Evolutionary conservation across 2,888 invertebrate species (phyloP), one percentile per base, ranked within the genome.

Genomic region (Epinotia ramella): DNA sequence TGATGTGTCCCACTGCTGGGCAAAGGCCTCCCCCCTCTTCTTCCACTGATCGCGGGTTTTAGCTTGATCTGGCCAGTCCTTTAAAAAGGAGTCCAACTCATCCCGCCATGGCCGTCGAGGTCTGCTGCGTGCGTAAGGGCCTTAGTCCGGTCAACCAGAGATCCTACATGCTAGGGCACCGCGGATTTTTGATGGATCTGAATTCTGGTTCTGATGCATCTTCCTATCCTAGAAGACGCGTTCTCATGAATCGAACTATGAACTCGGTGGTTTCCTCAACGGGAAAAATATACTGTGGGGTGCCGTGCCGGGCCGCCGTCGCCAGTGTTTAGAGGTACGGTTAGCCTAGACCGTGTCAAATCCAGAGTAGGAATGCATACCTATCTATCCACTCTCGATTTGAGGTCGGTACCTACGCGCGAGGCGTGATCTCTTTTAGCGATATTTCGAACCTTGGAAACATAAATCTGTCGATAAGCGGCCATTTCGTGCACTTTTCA

Each of bases 391-490:
- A 9, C 40, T 40, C 40, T 40, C 9, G 33, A 44, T 16, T 46
- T 66, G 56, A 76, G 76, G 76, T 72, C 76, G 57, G 16, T 63
- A 62, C n/a, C n/a, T n/a, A n/a, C 76, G 76, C 67, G 72, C 71
- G 46, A 16, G 11, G 66, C 71, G 67, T 72, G 71, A 72, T 76
- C 65, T 76, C 67, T 62, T 59, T 59, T 28, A 20, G 20, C 60
- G 71, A 72, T 72, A 76, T 67, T 60, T 66, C 65, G 72, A 67
- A 72, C 76, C 76, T 76, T 76, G 75, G 69, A 49, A 71, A 56
- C 46, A 76, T 67, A 72, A 76, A 76, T 76, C 76, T 69, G 65
- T 72, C 71, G 67, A 76, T 76, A 76, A 72, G 70, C 60, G 62
- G 59, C 13, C 18, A 62, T 56, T 76, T 67, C 76, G 76, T 76